A percentile compares a stretch with the other conserved stretches of the same genome.
Evolutionary conservation across 2,888 invertebrate genomes (phyloP).

Genomic region (Heliconius erato): DNA sequence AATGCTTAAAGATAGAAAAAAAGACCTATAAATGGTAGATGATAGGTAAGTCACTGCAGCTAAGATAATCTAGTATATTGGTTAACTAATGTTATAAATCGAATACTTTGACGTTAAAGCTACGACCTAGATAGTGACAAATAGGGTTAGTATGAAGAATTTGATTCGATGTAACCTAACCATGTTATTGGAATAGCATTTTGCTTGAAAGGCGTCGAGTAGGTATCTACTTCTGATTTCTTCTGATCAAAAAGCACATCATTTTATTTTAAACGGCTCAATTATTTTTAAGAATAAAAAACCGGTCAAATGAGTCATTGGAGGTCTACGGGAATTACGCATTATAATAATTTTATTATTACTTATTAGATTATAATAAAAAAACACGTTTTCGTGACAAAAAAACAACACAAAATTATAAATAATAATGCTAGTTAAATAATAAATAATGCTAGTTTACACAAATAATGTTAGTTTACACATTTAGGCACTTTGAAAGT

Average conservation of each 20-base stretch:
- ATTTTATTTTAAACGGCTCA: too few species aligned
- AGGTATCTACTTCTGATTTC: not conserved
- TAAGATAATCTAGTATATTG: not conserved
- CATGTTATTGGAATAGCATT: not conserved
- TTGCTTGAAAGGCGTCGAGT: not conserved
- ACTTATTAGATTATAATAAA: too few species aligned
- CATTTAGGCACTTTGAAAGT: too few species aligned
- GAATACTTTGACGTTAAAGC: constrained; percentile 26
- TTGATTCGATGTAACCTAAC: constrained; percentile 1
- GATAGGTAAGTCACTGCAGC: constrained; percentile 19
- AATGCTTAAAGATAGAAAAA: not conserved
- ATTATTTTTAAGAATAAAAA: too few species aligned
- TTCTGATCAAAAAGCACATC: not conserved
- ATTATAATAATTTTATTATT: too few species aligned
- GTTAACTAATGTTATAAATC: constrained; percentile 14
- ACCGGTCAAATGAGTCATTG: too few species aligned
- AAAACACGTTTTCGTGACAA: too few species aligned
- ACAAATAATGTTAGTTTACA: too few species aligned
- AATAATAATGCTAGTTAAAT: too few species aligned
- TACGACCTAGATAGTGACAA: constrained; percentile 7
- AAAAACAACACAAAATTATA: too few species aligned
- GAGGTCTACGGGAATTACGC: too few species aligned
- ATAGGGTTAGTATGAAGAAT: constrained; percentile 1
- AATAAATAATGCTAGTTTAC: too few species aligned
- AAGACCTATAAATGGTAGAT: not conserved